phyloP scores from a whole-genome alignment of 1,140 invertebrate genomes.

The Ceratosolen fusciceps region DNA sequence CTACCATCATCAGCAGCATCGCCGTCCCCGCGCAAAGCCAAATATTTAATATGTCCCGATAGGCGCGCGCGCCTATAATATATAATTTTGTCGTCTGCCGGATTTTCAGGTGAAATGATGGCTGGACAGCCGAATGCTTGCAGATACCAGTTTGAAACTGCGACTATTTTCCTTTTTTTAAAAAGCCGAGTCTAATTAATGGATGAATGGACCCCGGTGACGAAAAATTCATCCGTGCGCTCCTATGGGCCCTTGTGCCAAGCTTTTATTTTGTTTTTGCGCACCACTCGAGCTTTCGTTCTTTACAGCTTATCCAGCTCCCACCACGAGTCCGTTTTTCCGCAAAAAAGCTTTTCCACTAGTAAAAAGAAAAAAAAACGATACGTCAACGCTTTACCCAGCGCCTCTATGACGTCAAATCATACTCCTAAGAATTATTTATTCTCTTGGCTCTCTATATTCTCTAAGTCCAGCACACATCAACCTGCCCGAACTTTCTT shows the following conservation, averaged over 20 bases:
- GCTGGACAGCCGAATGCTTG: background rate
- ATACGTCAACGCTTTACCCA: too few species aligned
- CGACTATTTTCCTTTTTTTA: background rate
- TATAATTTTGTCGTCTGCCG: background rate
- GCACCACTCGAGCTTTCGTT: background rate
- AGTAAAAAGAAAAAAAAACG: too few species aligned
- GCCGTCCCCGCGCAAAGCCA: background rate
- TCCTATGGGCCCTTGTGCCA: background rate
- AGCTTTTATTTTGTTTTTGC: background rate
- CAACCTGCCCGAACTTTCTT: too few species aligned
- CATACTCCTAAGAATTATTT: too few species aligned
- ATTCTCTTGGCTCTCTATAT: background rate
- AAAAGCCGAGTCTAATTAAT: conserved; percentile 21
- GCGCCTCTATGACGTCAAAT: too few species aligned
- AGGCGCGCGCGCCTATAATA: background rate
- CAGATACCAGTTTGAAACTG: too few species aligned
- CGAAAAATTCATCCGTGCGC: conserved; percentile 1
- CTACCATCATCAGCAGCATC: too few species aligned
- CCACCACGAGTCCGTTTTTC: too few species aligned
- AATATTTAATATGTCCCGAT: conserved; percentile 21
- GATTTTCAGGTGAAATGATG: background rate
- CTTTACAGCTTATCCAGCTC: background rate
- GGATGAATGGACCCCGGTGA: background rate
- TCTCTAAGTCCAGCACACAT: too few species aligned
- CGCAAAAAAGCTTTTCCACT: too few species aligned